Percentiles rank a stretch among this genome's conserved stretches.
Conservation (phyloP, 1,140 invertebrate genomes). For the Eumaeus atala region DNA sequence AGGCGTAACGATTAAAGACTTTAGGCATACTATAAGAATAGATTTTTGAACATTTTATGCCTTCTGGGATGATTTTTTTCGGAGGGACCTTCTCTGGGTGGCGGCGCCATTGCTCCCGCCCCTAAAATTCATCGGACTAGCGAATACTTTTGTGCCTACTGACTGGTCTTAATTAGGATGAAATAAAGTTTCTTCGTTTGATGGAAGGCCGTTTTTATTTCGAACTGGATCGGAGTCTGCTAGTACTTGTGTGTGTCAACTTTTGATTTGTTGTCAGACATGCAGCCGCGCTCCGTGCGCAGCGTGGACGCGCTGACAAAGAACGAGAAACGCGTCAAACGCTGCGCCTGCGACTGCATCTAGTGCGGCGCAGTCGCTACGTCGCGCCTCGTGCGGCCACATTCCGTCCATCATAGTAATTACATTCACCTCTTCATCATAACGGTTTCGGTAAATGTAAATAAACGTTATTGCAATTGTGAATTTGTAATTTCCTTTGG, state of each 20-base stretch:
- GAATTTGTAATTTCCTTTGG: conserved; percentile 17
- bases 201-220: background rate
- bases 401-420: conserved; percentile 42
- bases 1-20: no score
- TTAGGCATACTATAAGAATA: no score
- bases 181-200: no score
- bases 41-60: no score
- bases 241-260: background rate
- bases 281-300: conserved; percentile 65
- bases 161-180: no score
- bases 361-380: conserved; percentile 20
- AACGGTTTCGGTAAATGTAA: conserved; percentile 54
- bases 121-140: no score
- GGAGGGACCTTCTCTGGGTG: no score
- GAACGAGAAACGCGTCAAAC: conserved; percentile 53
- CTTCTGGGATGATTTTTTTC: no score
- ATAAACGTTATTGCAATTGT: conserved; percentile 42
- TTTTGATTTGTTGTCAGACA: conserved; percentile 37
- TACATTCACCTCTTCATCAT: conserved; percentile 25
- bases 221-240: no score
- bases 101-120: no score
- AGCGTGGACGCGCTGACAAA: conserved; percentile 48
- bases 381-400: conserved; percentile 8
- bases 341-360: conserved; percentile 54
- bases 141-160: no score